Conservation (phyloP, 2,797 vertebrate species). For the Megaceryle alcyon region DNA sequence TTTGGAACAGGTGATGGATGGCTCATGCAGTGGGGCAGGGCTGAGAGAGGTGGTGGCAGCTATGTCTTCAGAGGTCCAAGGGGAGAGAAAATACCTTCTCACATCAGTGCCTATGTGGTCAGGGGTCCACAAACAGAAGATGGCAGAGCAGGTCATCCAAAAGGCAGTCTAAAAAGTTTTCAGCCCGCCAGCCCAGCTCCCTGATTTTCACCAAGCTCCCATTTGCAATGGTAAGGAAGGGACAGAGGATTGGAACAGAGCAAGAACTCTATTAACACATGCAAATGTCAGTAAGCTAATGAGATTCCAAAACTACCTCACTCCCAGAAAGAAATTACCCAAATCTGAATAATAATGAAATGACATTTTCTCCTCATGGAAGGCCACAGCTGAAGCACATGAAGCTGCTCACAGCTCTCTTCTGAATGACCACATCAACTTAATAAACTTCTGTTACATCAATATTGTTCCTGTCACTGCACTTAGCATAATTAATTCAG, state of each 20-base stretch:
- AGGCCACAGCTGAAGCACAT: not conserved
- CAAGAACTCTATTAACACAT: conserved; percentile 63
- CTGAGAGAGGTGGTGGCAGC: not conserved
- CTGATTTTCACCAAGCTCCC: not conserved
- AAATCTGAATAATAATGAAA: conserved; percentile 65
- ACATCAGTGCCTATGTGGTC: fast-evolving
- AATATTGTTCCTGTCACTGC: conserved; percentile 71
- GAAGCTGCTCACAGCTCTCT: conserved; percentile 33
- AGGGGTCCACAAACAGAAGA: not conserved
- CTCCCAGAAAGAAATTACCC: conserved; percentile 47
- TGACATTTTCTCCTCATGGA: conserved; percentile 51
- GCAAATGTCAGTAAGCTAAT: conserved; percentile 51
- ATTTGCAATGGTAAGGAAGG: not conserved
- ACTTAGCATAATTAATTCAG: conserved; percentile 69
- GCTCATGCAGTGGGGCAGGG: fast-evolving
- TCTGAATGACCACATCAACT: conserved; percentile 64
- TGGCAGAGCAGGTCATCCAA: not conserved
- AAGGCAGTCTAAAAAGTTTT: not conserved
- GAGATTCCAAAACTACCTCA: conserved; percentile 3
- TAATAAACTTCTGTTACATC: conserved; percentile 71
- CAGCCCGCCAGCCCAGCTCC: not conserved
- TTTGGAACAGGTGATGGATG: not conserved
- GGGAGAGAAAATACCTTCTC: not conserved
- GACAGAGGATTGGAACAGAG: not conserved
- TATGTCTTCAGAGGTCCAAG: fast-evolving